Evolutionary conservation across 2,888 invertebrate genomes (phyloP).

Genomic region (Agrypnus murinus): DNA sequence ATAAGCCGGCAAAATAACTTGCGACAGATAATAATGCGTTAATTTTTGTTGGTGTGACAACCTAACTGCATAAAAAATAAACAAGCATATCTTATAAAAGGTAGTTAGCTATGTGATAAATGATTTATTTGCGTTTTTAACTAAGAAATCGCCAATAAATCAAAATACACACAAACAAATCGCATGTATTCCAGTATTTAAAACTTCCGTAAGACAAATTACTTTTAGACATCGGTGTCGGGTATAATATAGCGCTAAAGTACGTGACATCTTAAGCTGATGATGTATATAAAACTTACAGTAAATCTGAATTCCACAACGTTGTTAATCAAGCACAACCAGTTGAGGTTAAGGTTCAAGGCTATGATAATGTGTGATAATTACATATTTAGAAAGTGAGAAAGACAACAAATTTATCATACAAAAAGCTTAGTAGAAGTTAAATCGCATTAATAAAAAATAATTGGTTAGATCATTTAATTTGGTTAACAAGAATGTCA

Average conservation of each 20-base stretch:
- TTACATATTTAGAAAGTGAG: constrained; percentile 14
- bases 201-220: constrained; percentile 52
- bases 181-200: constrained; percentile 37
- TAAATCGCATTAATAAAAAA: too few species aligned
- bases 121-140: constrained; percentile 44
- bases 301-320: constrained; percentile 43
- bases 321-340: constrained; percentile 38
- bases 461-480: too few species aligned
- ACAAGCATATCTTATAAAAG: constrained; percentile 14
- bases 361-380: constrained; percentile 5
- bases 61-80: constrained; percentile 22
- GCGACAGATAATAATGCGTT: constrained; percentile 8
- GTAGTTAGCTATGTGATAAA: constrained; percentile 44
- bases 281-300: constrained; percentile 53
- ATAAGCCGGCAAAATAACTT: neutral
- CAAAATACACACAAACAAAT: constrained; percentile 38
- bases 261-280: constrained; percentile 55
- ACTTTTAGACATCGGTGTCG: constrained; percentile 51
- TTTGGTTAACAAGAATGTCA: too few species aligned
- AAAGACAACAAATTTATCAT: neutral
- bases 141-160: constrained; percentile 37
- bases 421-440: too few species aligned
- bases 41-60: constrained; percentile 8
- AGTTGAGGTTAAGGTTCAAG: constrained; percentile 20
- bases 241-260: constrained; percentile 51